Evolutionary conservation across 2,797 vertebrate species (phyloP).

Genomic region (Poeciliopsis paucimaculata): DNA sequence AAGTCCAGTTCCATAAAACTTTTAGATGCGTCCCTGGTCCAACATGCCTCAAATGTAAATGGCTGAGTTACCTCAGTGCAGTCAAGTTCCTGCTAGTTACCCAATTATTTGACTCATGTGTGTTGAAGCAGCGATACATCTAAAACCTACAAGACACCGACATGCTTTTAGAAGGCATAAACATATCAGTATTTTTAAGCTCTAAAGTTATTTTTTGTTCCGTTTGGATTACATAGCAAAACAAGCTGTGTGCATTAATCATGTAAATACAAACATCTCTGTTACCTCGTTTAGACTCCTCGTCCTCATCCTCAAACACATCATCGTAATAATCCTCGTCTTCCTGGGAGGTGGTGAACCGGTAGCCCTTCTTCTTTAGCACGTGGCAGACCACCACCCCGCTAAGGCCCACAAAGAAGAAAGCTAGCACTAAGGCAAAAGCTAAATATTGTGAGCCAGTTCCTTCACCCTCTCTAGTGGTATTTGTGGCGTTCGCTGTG

Average conservation of each 20-base stretch:
- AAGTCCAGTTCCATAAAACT: no score
- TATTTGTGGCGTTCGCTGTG: constrained; percentile 13
- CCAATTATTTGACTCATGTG: no score
- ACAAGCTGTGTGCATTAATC: neutral
- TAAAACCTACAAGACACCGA: no score
- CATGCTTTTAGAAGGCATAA: neutral
- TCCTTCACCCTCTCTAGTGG: accelerated
- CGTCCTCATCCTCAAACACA: constrained; percentile 5
- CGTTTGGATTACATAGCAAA: neutral
- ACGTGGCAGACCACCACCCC: constrained; percentile 95
- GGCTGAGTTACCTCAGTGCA: no score
- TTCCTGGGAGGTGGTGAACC: constrained; percentile 89
- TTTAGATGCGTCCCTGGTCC: no score
- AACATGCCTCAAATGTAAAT: no score
- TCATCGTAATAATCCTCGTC: constrained; percentile 53
- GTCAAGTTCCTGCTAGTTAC: no score
- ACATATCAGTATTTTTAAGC: neutral
- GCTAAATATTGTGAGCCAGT: constrained; percentile 80
- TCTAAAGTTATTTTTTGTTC: neutral
- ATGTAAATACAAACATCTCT: neutral
- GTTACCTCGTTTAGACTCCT: constrained; percentile 68
- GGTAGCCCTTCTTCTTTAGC: constrained; percentile 94
- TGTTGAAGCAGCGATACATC: no score
- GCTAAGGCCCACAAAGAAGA: constrained; percentile 92
- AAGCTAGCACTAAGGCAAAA: constrained; percentile 87